Evolutionary conservation across 2,797 vertebrate species (phyloP).

Genomic region (Buceros bicornis): DNA sequence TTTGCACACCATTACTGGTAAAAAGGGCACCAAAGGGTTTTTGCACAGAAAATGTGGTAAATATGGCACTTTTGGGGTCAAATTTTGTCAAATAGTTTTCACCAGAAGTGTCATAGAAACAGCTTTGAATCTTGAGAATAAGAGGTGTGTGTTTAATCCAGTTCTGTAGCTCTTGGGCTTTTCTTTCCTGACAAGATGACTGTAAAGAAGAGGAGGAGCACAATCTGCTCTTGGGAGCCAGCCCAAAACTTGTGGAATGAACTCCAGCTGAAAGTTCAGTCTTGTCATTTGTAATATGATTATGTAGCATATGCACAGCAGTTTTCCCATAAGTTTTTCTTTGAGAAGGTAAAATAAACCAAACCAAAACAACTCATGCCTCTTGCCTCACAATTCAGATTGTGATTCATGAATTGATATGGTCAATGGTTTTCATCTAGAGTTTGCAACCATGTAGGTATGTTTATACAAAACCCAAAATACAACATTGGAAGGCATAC

Average conservation of each 20-base stretch:
- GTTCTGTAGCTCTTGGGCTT: neutral
- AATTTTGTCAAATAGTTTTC: neutral
- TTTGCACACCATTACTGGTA: neutral
- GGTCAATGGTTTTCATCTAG: neutral
- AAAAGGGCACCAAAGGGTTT: neutral
- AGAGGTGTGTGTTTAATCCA: neutral
- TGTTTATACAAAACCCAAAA: neutral
- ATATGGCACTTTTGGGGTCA: neutral
- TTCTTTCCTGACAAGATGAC: neutral
- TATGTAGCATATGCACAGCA: neutral
- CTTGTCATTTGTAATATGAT: neutral
- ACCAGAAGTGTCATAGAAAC: neutral
- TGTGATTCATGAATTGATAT: neutral
- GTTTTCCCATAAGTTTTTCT: neutral
- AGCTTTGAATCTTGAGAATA: neutral
- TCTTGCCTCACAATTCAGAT: neutral
- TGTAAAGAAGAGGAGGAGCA: neutral
- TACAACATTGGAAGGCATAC: neutral
- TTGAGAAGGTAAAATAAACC: neutral
- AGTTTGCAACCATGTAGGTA: neutral
- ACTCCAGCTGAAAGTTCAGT: neutral
- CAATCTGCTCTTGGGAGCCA: neutral
- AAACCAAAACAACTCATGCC: neutral
- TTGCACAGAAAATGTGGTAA: neutral
- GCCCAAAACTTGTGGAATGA: neutral